Base-by-base conservation (phyloP, 2,797 vertebrate genomes). In the Zenarchopterus dispar region DNA sequence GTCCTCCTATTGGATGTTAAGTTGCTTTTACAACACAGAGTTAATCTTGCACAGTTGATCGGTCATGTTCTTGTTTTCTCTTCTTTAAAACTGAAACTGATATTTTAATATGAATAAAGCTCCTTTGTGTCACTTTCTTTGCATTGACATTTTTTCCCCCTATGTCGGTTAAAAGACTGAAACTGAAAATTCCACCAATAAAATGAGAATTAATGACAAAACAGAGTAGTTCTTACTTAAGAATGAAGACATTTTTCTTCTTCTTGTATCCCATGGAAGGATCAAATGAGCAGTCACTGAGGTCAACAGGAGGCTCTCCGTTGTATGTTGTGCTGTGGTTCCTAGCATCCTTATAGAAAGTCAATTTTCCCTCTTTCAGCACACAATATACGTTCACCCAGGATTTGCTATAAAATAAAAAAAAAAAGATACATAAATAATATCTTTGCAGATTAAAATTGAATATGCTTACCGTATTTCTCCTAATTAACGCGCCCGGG, bases 191-290 rank as follows among this genome's bases (percentile, higher is more conserved):
- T 7, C 2, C 11, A 13, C 13, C 44, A 46, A 22, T 46, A 36
- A 36, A 36, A 13, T 10, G 33, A 41, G 11, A 21, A 16, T 13
- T 46, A 11, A 2, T 60, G 17, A 15, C 24, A 4, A 9, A 22
- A 17, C 10, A 15, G 3, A 51, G 56, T 0, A 8, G 21, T 33
- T 66, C 80, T 93, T 84, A 98, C 96, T 94, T 89, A 31, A 98
- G 90, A 78, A 96, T 95, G 89, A 98, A 98, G 83, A 97, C 97
- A 2, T 97, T 95, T 80, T 97, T 98, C 89, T 97, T 96, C 84
- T 98, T 98, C 82, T 95, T 95, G 84, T 98, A 98, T 62, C 96
- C 96, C n/a, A 94, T 84, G 13, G 97, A 94, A 17, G 96, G 93
- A 43, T 95, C 95, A 67, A 95, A 96, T 43, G 92, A 88, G 60